phyloP scores from a whole-genome alignment of 2,797 vertebrate genomes.

The Selene dorsalis region DNA sequence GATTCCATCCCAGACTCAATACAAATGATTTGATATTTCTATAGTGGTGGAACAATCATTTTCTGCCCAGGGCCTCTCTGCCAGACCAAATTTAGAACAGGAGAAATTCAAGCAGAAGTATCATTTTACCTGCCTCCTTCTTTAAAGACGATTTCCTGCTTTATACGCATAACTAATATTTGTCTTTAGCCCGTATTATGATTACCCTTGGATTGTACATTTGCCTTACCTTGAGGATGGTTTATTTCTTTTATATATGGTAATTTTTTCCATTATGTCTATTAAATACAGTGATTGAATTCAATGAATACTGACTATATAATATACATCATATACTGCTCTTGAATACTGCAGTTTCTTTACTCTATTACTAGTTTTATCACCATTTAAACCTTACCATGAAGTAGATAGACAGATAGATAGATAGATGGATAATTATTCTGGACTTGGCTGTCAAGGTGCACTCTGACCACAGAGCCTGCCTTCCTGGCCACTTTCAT shows the following conservation, averaged over 20 bases:
- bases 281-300: slow-evolving; percentile 18
- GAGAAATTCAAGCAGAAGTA: slow-evolving; percentile 51
- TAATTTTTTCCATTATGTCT: not conserved
- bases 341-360: not conserved
- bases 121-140: slow-evolving; percentile 21
- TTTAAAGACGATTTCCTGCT: slow-evolving; percentile 51
- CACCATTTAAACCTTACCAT: not conserved
- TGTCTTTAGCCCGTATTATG: slow-evolving; percentile 13
- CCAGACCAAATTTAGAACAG: slow-evolving; percentile 51
- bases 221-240: not conserved
- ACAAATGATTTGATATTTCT: slow-evolving; percentile 67
- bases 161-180: slow-evolving; percentile 33
- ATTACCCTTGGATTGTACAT: slow-evolving; percentile 30
- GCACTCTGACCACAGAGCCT: no score
- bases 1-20: slow-evolving; percentile 62
- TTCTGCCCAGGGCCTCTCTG: slow-evolving; percentile 42
- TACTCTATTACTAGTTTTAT: slow-evolving; percentile 6
- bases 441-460: no score
- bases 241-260: not conserved
- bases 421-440: no score
- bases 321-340: not conserved
- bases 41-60: slow-evolving; percentile 46
- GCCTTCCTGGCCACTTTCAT: no score
- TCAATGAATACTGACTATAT: slow-evolving; percentile 3
- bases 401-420: not conserved